A percentile compares a stretch with the other conserved stretches of the same genome.
phyloP scores from a whole-genome alignment of 2,797 vertebrate species.

The Thalassophryne amazonica region DNA sequence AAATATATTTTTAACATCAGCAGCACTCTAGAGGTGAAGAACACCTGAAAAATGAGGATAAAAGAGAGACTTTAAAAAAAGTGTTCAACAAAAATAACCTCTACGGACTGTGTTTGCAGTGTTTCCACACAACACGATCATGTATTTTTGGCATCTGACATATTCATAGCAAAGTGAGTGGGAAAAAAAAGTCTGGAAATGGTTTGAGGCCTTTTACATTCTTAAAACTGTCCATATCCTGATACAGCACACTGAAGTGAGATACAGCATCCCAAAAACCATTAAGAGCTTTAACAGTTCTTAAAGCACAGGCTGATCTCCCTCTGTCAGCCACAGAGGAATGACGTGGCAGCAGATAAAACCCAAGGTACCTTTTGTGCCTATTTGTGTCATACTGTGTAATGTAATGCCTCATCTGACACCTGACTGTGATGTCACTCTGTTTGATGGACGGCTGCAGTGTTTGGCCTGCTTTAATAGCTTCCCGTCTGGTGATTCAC shows the following conservation, averaged over 20 bases:
- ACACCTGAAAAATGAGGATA: not conserved
- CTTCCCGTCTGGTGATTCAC: slow-evolving; percentile 63
- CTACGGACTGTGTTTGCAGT: not conserved
- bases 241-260: too few relatives aligned
- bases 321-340: not conserved
- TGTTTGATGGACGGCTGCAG: slow-evolving; percentile 61
- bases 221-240: not conserved
- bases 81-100: not conserved
- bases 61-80: not conserved
- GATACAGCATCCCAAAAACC: not conserved
- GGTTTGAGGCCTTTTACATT: too few relatives aligned
- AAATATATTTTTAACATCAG: not conserved
- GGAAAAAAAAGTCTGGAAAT: not conserved
- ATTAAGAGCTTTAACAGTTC: not conserved
- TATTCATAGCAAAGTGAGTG: not conserved
- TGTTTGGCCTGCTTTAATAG: slow-evolving; percentile 58
- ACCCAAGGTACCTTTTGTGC: not conserved
- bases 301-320: not conserved
- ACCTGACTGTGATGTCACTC: slow-evolving; percentile 48
- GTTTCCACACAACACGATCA: not conserved
- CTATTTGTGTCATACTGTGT: slow-evolving; percentile 29
- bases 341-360: not conserved
- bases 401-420: slow-evolving; percentile 11
- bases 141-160: not conserved
- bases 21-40: not conserved